Evolutionary conservation across 2,797 vertebrate genomes (phyloP).

Genomic region (Rhinichthys osculus): DNA sequence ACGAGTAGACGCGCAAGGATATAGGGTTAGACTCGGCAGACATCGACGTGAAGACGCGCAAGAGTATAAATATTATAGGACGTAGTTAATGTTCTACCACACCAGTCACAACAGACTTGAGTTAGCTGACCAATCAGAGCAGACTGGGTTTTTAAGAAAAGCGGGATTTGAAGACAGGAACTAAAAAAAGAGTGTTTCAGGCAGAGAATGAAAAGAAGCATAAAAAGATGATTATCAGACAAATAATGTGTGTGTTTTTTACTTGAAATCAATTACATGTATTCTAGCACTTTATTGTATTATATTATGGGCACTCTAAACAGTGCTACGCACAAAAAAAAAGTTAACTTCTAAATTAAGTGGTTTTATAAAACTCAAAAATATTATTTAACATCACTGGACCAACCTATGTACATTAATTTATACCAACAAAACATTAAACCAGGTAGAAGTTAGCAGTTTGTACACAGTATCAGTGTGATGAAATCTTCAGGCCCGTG

Average conservation of each 20-base stretch:
- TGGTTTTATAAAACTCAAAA: neutral
- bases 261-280: neutral
- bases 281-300: too few relatives aligned
- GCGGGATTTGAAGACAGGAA: neutral
- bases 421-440: neutral
- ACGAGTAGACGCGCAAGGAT: too few relatives aligned
- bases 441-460: neutral
- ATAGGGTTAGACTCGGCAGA: too few relatives aligned
- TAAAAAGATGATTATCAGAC: neutral
- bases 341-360: too few relatives aligned
- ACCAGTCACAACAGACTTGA: neutral
- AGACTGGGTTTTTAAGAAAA: neutral
- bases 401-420: neutral
- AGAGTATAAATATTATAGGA: too few relatives aligned
- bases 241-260: neutral
- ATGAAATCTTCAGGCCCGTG: neutral
- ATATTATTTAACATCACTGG: neutral
- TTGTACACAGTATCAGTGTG: neutral
- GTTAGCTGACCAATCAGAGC: neutral
- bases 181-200: neutral
- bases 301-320: neutral
- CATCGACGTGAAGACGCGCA: too few relatives aligned
- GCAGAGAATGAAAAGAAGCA: neutral
- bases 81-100: too few relatives aligned
- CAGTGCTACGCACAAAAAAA: neutral